Base-by-base conservation (phyloP, 2,113 vertebrate species). In the Rhea pennata region DNA sequence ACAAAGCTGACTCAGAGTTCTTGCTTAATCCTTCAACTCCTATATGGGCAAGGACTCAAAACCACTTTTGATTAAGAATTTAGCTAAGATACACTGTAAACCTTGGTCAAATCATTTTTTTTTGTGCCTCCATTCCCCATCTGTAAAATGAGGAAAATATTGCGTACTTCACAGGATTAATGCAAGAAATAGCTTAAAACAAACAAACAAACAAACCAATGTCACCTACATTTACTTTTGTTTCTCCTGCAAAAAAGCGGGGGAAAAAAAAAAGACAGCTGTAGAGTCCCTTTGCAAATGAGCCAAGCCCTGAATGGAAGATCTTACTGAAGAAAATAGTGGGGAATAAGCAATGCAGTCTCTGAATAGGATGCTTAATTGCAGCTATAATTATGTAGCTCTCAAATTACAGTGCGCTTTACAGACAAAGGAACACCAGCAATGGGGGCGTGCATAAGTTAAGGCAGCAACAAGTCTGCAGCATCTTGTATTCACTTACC, bases 311-410 rank as follows among this genome's bases (percentile, higher is more conserved):
- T 69, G 56, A 84, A 84, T 93, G 62, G 65, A 92, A 92, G 58
- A 16, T 50, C 73, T 87, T 0, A 1, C 20, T 88, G 40, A 81
- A 87, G 74, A 89, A 93, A 93, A 88, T 54, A 78, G 59, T 0
- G 7, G 80, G 65, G 42, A 94, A 91, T 65, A 79, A 88, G 70
- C 77, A 70, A 65, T 65, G 58, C 21, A 70, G 40, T 46, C n/a
- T 91, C 81, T 66, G 46, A 96, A 92, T 62, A 89, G 62, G 67
- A 79, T 29, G 70, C 67, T 87, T 96, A 95, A 93, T 94, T 94
- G 77, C 81, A 89, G 26, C 31, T 81, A 3, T 81, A 81, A 90
- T 90, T 86, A 72, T 6, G 39, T 80, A 84, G 40, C 46, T 86
- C 65, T 92, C 40, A 66, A 91, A 77, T 82, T 62, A 66, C 10